Base-by-base conservation (phyloP, 2,888 invertebrate species). In the Micoletzkya japonica region DNA sequence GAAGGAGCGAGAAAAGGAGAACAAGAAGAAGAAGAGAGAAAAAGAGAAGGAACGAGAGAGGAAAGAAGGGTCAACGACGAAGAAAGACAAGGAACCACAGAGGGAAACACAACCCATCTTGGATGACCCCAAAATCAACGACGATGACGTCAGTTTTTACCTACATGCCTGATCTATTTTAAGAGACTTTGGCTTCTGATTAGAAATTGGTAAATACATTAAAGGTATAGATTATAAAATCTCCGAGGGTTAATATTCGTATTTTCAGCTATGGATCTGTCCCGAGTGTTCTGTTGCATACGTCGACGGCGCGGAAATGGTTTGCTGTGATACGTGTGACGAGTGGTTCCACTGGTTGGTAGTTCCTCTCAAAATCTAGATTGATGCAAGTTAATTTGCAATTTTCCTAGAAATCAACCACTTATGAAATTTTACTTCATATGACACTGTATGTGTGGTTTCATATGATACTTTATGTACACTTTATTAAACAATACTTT, bases 261-360 rank as follows among this genome's bases (percentile, higher is more conserved):
- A n/a, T n/a, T 75, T 78, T 7, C 37, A 81, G 71, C 72, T 83
- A 10, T 84, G 84, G 84, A 79, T 84, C 32, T 84, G 84, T 69
- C 84, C 84, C 2, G 77, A 75, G 7, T 84, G 84, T 64, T 77
- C 76, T 0, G 81, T 84, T 6, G 82, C 83, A 14, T 84, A 83
- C 69, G 80, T 79, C n/a, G 81, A 81, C 6, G 82, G 80, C 4
- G 78, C 79, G 0, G 80, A 81, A 58, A 85, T 85, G 84, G 78
- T 84, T 17, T 79, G 76, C 2, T 84, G 84, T 67, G 84, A 84
- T 61, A 58, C 52, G 14, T 84, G 84, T 71, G 77, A 84, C 64
- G 72, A 77, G 24, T 84, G 84, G 84, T 85, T 79, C 71, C 84
- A 84, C 70, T 85, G 83, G 84, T 82, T 56, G 64, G 76, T 74